Evolutionary conservation across 2,797 vertebrate genomes (phyloP), one percentile per base, ranked within the genome.

Genomic region (Danio jaintianensis): DNA sequence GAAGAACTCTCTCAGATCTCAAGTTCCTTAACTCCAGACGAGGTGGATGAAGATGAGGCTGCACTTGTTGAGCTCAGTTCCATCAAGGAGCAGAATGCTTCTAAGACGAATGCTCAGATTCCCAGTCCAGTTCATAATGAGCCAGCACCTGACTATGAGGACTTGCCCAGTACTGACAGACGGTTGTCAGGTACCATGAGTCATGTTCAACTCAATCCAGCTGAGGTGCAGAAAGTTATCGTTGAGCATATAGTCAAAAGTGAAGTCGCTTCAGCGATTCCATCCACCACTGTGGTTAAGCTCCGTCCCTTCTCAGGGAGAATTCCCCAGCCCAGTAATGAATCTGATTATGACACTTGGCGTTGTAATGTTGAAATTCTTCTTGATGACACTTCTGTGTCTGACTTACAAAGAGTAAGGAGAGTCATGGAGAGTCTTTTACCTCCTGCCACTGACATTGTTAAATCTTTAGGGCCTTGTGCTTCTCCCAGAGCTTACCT

Each of bases 201-300:
- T 29, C 43, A 68, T 2, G 15, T 48, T 62, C 13, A 79, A 29
- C n/a, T 59, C 10, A 71, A 10, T 12, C 40, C 77, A 4, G 13
- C 77, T n/a, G 67, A 71, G 47, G 53, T 62, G 5, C 56, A 62
- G 22, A 69, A 59, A 50, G n/a, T 72, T 5, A 50, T 63, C 5
- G 29, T 53, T 0, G 56, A 72, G 53, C 67, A 79, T n/a, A 40
- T 79, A 7, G 22, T 79, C 1, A 56, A 48, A 3, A 59, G 43
- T 38, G 58, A 48, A 10, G 77, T 48, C 1, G 8, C 13, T 22
- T 1, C 10, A 16, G 22, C 56, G 11, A 29, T 18, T 36, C 11
- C 40, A 36, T n/a, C 38, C 4, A 56, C 52, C 0, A 7, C 20
- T n/a, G 69, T 70, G 10, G 40, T 79, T 7, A 50, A 45, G 66